Evolutionary conservation across 2,888 invertebrate genomes (phyloP).

Genomic region (Auanema freiburgensis): DNA sequence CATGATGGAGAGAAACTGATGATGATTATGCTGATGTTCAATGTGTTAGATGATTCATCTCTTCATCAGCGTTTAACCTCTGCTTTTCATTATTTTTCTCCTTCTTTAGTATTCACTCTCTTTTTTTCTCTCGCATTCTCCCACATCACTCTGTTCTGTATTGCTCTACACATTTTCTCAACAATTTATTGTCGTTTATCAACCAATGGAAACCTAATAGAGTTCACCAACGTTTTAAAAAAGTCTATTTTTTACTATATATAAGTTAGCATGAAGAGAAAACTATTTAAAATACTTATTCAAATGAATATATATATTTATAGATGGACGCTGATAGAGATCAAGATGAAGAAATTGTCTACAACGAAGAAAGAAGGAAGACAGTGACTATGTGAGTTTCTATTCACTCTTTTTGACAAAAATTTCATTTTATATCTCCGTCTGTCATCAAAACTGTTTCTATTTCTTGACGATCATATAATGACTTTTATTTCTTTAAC

Average conservation of each 20-base stretch:
- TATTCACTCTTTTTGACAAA: conserved; percentile 19
- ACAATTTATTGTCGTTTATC: no score
- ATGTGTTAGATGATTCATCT: no score
- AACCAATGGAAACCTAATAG: no score
- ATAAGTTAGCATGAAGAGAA: background rate
- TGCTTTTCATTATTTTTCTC: background rate
- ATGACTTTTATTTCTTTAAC: background rate
- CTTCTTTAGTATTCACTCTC: background rate
- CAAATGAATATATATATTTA: conserved; percentile 19
- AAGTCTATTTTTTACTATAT: no score
- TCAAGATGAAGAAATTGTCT: conserved; percentile 45
- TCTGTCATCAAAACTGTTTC: conserved; percentile 9
- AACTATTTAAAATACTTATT: conserved; percentile 2
- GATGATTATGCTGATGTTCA: no score
- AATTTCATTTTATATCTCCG: conserved; percentile 17
- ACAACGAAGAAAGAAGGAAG: conserved; percentile 46
- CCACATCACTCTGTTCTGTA: background rate
- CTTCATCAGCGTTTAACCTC: no score
- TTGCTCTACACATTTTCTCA: no score
- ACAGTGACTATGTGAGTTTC: conserved; percentile 43
- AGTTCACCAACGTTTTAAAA: no score
- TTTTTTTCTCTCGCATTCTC: background rate
- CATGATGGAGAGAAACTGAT: no score
- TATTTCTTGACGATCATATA: background rate
- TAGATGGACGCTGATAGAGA: conserved; percentile 45